Conservation (phyloP, 2,113 vertebrate genomes). For the Corythaixoides concolor region DNA sequence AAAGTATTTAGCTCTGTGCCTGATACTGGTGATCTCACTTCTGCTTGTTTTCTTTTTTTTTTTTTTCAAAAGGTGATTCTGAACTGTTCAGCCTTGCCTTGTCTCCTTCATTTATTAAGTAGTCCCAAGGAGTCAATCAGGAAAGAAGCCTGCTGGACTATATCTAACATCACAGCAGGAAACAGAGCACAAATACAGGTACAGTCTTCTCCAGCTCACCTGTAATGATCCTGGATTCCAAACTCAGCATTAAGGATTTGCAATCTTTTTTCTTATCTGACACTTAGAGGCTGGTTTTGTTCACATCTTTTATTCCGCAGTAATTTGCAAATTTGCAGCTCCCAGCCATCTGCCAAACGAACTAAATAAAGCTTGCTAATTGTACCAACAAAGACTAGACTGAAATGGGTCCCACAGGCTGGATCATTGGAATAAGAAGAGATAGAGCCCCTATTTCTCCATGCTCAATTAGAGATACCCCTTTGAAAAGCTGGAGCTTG, state of each 20-base stretch:
- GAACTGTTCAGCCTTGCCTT: conserved; percentile 97
- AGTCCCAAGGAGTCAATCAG: conserved; percentile 97
- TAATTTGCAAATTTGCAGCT: background rate
- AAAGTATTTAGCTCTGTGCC: background rate
- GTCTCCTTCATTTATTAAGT: conserved; percentile 94
- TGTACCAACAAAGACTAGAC: background rate
- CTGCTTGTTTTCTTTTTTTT: background rate
- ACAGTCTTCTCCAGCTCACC: background rate
- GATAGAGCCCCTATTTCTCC: background rate
- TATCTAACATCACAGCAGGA: conserved; percentile 98
- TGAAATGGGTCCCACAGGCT: background rate
- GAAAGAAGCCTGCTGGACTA: conserved; percentile 99
- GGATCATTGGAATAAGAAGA: background rate
- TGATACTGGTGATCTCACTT: background rate
- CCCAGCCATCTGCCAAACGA: background rate
- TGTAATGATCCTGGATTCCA: background rate
- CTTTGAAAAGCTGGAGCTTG: background rate
- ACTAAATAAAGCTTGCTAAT: background rate
- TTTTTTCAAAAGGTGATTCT: conserved; percentile 87
- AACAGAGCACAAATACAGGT: conserved; percentile 98
- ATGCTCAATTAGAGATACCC: background rate
- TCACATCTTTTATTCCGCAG: background rate
- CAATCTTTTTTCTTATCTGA: background rate
- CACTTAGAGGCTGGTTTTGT: background rate
- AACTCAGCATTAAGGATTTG: background rate